Conservation (phyloP, 2,113 vertebrate genomes). For the Apus apus region DNA sequence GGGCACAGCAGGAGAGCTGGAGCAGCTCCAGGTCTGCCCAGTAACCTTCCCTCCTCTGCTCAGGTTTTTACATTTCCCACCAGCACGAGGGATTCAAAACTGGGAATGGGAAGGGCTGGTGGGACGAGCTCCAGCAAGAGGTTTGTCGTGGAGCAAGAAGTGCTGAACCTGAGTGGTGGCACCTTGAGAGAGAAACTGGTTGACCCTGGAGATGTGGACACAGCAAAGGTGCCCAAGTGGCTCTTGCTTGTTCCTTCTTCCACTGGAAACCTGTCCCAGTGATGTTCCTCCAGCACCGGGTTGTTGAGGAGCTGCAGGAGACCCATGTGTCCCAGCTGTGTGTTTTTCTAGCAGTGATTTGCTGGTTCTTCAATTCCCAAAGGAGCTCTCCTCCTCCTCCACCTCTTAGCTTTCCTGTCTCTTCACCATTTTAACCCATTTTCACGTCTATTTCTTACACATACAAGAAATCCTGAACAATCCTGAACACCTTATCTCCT, state of each 20-base stretch:
- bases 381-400: slow-evolving; percentile 33
- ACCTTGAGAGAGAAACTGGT: neutral
- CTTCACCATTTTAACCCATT: slow-evolving; percentile 17
- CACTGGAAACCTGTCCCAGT: accelerated
- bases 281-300: neutral
- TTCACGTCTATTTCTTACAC: neutral
- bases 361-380: slow-evolving; percentile 52
- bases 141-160: no score
- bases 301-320: neutral
- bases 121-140: no score
- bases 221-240: neutral
- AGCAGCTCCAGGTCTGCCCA: neutral
- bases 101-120: no score
- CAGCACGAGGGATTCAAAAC: accelerated
- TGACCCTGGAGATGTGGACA: neutral
- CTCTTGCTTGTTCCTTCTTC: neutral
- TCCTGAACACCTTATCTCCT: slow-evolving; percentile 65
- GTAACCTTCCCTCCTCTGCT: neutral
- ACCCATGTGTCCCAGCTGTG: accelerated
- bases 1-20: neutral
- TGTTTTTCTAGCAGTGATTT: neutral
- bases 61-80: neutral
- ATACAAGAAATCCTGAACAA: neutral
- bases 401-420: slow-evolving; percentile 15
- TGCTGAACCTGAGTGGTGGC: no score